Evolutionary conservation across 2,888 invertebrate genomes (phyloP), one percentile per base, ranked within the genome.

Genomic region (Rhimphoctona megacephalus): DNA sequence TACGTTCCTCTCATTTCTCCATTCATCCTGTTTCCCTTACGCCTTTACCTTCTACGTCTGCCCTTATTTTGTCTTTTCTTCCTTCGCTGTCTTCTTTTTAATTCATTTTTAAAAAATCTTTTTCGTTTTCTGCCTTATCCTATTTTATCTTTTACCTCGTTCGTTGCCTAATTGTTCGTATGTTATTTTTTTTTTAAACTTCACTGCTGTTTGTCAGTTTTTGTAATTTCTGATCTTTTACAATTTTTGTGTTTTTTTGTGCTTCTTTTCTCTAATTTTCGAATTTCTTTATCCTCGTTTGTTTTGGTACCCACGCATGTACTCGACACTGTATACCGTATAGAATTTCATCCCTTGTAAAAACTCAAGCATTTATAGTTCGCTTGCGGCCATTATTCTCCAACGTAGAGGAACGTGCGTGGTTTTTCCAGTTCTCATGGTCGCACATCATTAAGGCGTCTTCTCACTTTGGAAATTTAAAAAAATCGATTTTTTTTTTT

Each of bases 1-100:
- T 39, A 39, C 39, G 39, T 67, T 76, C 72, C 57, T 85, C 76
- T 61, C 77, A 61, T 73, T 78, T 66, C 43, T 22, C 49, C 69
- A 67, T 39, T 30, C 43, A 49, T 30, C 46, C 46, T 73, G 5
- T 74, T 52, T n/a, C 72, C 19, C 69, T 54, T 8, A 14, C 7
- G n/a, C 52, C 39, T 25, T 19, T 4, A 30, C 22, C n/a, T 54
- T 8, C 57, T 17, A 25, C 74, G 52, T 39, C 25, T 57, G 25
- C 54, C 61, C 19, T n/a, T 36, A 8, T 17, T 33, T 66, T 69
- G 61, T 69, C 81, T 80, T 61, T 67, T 70, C 33, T 72, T 25
- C 30, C 25, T 70, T 11, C 19, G 19, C 25, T 46, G 17, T 0
- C 39, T 11, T 30, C 61, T 61, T 61, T 30, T 7, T 11, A 61